Percentiles rank a stretch among this genome's conserved stretches.
Evolutionary conservation across 2,113 vertebrate genomes (phyloP).

Genomic region (Spea bombifrons): DNA sequence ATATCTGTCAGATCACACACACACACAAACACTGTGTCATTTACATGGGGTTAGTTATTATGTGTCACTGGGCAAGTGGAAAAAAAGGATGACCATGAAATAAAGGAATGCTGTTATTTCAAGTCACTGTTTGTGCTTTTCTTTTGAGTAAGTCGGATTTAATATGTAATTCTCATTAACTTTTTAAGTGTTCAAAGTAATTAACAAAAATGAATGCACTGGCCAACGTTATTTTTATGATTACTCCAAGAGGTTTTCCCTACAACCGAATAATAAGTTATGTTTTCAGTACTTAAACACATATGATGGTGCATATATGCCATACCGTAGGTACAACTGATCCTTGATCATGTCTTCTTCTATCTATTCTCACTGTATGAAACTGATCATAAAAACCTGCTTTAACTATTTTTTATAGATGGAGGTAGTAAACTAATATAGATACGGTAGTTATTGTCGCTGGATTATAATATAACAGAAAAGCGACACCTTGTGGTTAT

Average conservation of each 20-base stretch:
- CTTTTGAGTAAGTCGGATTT: neutral
- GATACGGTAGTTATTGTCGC: too few relatives aligned
- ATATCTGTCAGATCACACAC: slow-evolving; percentile 40
- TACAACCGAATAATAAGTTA: neutral
- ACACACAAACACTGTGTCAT: slow-evolving; percentile 2
- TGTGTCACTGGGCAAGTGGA: slow-evolving; percentile 30
- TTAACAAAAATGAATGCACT: neutral
- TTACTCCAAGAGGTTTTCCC: neutral
- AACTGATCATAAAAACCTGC: too few relatives aligned
- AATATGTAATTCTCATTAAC: neutral
- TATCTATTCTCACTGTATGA: too few relatives aligned
- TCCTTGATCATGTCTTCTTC: too few relatives aligned
- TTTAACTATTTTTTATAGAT: too few relatives aligned
- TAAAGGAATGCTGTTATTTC: slow-evolving; percentile 38
- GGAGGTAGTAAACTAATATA: too few relatives aligned
- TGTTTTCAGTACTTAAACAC: too few relatives aligned
- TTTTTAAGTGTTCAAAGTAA: neutral
- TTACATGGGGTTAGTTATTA: slow-evolving; percentile 32
- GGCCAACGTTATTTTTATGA: neutral
- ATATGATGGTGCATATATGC: too few relatives aligned
- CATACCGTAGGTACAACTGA: too few relatives aligned
- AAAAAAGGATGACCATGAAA: slow-evolving; percentile 35
- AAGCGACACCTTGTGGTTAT: too few relatives aligned
- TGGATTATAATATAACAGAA: too few relatives aligned
- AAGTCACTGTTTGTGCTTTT: slow-evolving; percentile 5